Evolutionary conservation across 2,113 vertebrate genomes (phyloP).

Genomic region (Herpailurus yagouaroundi): DNA sequence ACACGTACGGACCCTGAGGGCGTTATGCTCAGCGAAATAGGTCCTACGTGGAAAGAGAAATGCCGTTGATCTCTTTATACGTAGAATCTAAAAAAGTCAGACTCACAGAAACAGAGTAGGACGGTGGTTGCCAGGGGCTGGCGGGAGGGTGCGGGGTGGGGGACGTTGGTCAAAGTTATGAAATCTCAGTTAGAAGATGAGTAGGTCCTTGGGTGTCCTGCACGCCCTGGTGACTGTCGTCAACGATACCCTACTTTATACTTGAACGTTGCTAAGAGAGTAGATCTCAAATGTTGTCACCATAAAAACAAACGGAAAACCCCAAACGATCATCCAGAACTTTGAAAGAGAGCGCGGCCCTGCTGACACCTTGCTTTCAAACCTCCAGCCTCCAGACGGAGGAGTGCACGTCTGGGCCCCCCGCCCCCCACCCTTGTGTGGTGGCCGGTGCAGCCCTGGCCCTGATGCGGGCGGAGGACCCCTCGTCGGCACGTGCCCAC

Average conservation of each 20-base stretch:
- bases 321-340: neutral
- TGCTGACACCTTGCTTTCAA: rapidly evolving
- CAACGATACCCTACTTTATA: rapidly evolving
- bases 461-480: too few relatives aligned
- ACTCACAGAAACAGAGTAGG: neutral
- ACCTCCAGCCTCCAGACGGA: neutral
- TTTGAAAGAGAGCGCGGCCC: neutral
- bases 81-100: neutral
- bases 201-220: rapidly evolving
- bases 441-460: neutral
- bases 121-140: neutral
- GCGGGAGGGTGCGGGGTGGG: neutral
- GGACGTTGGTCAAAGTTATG: neutral
- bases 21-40: rapidly evolving
- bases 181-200: too few relatives aligned
- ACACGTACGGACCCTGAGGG: rapidly evolving
- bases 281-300: neutral
- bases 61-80: rapidly evolving
- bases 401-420: neutral
- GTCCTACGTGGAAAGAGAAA: too few relatives aligned
- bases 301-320: too few relatives aligned
- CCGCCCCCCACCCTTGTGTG: too few relatives aligned
- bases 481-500: neutral
- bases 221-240: rapidly evolving
- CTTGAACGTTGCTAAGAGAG: neutral